These are phyloP conservation scores for Craniophora ligustri DNA, from an alignment of 2,888 invertebrate genomes.

Conservation along the genomic window DNA sequence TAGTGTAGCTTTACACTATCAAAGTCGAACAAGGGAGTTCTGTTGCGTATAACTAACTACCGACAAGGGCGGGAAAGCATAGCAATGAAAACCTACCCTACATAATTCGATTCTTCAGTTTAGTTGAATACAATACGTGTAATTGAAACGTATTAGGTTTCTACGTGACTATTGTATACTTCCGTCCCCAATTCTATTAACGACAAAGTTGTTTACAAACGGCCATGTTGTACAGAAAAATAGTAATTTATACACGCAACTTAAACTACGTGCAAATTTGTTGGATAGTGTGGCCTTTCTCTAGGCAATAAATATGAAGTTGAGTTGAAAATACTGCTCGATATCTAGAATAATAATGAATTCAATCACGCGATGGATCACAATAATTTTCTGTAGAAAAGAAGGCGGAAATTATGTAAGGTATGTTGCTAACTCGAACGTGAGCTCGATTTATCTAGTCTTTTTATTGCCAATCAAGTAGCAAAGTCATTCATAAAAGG, in stretches of 20 bases:
- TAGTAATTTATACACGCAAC: slow-evolving; percentile 52
- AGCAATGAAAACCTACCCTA: slow-evolving; percentile 40
- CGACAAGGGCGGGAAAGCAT: slow-evolving; percentile 21
- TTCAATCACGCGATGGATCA: slow-evolving; percentile 36
- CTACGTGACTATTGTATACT: slow-evolving; percentile 82
- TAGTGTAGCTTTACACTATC: no score
- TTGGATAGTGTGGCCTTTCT: slow-evolving; percentile 50
- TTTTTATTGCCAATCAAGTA: slow-evolving; percentile 36
- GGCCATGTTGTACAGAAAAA: slow-evolving; percentile 66
- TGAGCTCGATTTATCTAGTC: background rate
- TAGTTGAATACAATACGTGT: slow-evolving; percentile 74
- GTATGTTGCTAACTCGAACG: slow-evolving; percentile 4
- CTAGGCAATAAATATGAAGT: slow-evolving; percentile 19
- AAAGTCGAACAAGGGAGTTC: background rate
- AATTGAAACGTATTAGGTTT: slow-evolving; percentile 75
- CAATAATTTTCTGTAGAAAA: slow-evolving; percentile 37
- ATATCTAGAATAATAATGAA: slow-evolving; percentile 34
- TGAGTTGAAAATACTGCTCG: slow-evolving; percentile 22
- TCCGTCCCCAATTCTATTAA: slow-evolving; percentile 76
- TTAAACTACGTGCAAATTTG: slow-evolving; percentile 45
- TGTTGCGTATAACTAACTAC: slow-evolving; percentile 4
- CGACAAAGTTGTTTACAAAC: slow-evolving; percentile 72
- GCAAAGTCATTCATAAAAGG: slow-evolving; percentile 59
- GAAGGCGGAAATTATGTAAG: slow-evolving; percentile 37
- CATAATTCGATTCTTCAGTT: slow-evolving; percentile 49